phyloP scores from a whole-genome alignment of 2,888 invertebrate species.

The Pogonocherus hispidulus region DNA sequence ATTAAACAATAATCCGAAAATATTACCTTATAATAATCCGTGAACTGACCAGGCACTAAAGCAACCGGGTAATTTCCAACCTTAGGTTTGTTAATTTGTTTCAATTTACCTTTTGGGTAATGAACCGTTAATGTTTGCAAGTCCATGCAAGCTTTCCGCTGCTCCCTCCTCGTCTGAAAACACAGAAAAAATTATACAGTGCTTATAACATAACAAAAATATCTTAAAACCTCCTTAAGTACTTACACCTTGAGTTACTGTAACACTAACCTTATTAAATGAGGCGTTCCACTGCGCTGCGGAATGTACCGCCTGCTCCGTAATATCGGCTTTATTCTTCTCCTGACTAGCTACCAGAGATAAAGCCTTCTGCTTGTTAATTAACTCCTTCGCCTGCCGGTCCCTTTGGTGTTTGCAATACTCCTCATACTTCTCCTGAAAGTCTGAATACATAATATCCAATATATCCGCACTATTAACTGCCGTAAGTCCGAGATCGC shows the following conservation, averaged over 20 bases:
- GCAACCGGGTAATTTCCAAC: conserved; percentile 89
- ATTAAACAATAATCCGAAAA: too few relatives aligned
- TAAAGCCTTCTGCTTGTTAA: conserved; percentile 77
- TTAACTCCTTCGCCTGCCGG: conserved; percentile 79
- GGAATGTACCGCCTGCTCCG: conserved; percentile 87
- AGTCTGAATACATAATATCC: conserved; percentile 96
- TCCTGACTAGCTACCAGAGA: conserved; percentile 72
- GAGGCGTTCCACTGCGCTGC: conserved; percentile 91
- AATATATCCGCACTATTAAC: conserved; percentile 93
- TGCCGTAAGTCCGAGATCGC: conserved; percentile 94
- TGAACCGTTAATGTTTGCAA: conserved; percentile 92
- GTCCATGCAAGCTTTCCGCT: conserved; percentile 89
- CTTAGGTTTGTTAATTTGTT: conserved; percentile 69
- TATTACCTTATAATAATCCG: conserved; percentile 83
- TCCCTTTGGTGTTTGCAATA: conserved; percentile 82
- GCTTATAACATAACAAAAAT: too few relatives aligned
- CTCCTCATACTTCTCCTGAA: conserved; percentile 95
- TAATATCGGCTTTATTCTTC: conserved; percentile 76
- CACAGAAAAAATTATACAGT: conserved; percentile 7
- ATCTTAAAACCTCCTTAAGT: too few relatives aligned
- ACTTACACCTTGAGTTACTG: too few relatives aligned
- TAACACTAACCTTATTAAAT: conserved; percentile 78
- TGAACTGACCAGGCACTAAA: conserved; percentile 96
- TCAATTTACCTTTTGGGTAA: conserved; percentile 74
- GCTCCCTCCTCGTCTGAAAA: conserved; percentile 75